These are phyloP conservation scores for Hybognathus amarus DNA, from an alignment of 2,797 vertebrate genomes.

Conservation along the genomic window DNA sequence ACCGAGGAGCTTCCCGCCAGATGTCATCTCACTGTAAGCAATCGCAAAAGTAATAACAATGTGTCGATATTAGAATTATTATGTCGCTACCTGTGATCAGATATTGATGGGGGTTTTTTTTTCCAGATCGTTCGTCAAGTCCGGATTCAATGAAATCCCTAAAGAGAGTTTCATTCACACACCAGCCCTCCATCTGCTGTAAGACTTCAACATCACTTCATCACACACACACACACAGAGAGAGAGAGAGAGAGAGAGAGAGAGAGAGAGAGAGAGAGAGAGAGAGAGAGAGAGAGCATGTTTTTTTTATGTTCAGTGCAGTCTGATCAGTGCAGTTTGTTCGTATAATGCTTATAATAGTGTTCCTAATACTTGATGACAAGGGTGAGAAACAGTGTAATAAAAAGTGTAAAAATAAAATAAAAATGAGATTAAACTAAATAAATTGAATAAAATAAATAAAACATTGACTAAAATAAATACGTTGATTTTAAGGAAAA, in stretches of 20 bases:
- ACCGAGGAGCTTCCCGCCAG: conserved; percentile 91
- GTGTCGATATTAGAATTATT: background rate
- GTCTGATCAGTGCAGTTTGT: background rate
- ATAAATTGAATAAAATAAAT: background rate
- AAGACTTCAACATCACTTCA: conserved; percentile 74
- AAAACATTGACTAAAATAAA: no score
- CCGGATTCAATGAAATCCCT: conserved; percentile 95
- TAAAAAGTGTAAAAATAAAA: background rate
- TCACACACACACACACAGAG: background rate
- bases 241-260: background rate
- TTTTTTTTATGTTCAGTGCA: background rate
- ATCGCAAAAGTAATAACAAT: no score
- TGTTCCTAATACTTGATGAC: background rate
- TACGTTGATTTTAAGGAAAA: no score
- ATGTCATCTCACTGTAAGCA: conserved; percentile 96
- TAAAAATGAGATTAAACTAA: background rate
- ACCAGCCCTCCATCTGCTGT: conserved; percentile 97
- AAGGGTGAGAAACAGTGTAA: background rate
- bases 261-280: background rate
- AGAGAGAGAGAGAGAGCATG: background rate
- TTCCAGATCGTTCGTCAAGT: conserved; percentile 97
- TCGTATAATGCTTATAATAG: background rate
- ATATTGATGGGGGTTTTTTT: background rate
- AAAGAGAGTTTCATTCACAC: conserved; percentile 98
- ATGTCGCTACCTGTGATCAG: background rate